Percentiles rank a stretch among this genome's conserved stretches.
Conservation (phyloP, 1,140 invertebrate genomes). For the Caenorhabditis briggsae region DNA sequence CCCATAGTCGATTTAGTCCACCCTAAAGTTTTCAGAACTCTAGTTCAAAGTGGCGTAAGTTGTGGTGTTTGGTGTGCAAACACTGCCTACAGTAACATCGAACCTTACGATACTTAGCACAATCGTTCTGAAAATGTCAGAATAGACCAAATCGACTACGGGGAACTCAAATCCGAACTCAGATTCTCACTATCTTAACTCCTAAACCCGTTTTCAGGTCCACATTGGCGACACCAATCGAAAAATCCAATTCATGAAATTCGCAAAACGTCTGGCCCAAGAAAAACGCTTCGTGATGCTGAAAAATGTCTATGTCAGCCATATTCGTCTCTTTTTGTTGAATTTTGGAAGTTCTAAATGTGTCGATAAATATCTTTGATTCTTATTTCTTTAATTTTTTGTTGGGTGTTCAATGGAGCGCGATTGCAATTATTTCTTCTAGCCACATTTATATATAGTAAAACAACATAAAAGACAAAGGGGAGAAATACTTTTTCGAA, state of each 20-base stretch:
- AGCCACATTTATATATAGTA: conserved; percentile 38
- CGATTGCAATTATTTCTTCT: conserved; percentile 19
- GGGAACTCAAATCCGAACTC: too few relatives aligned
- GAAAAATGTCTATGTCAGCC: conserved; percentile 1
- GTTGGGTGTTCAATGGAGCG: too few relatives aligned
- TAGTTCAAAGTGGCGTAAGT: too few relatives aligned
- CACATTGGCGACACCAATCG: background rate
- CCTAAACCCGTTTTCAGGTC: background rate
- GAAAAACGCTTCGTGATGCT: conserved; percentile 12
- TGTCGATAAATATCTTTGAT: conserved; percentile 21
- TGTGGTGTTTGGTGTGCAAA: too few relatives aligned
- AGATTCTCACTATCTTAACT: too few relatives aligned
- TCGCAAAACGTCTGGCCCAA: background rate
- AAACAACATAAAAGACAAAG: background rate
- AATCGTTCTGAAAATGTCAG: too few relatives aligned
- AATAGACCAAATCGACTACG: too few relatives aligned
- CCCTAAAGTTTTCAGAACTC: too few relatives aligned
- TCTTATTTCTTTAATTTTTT: too few relatives aligned
- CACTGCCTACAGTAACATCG: too few relatives aligned
- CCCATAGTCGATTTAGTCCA: too few relatives aligned
- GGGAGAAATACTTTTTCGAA: background rate
- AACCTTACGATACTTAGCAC: too few relatives aligned
- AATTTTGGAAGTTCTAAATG: conserved; percentile 26
- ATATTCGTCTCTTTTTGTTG: conserved; percentile 27
- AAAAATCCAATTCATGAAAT: conserved; percentile 16